A percentile compares a stretch with the other conserved stretches of the same genome.
phyloP scores from a whole-genome alignment of 2,888 invertebrate genomes.

The Nysson spinosus region DNA sequence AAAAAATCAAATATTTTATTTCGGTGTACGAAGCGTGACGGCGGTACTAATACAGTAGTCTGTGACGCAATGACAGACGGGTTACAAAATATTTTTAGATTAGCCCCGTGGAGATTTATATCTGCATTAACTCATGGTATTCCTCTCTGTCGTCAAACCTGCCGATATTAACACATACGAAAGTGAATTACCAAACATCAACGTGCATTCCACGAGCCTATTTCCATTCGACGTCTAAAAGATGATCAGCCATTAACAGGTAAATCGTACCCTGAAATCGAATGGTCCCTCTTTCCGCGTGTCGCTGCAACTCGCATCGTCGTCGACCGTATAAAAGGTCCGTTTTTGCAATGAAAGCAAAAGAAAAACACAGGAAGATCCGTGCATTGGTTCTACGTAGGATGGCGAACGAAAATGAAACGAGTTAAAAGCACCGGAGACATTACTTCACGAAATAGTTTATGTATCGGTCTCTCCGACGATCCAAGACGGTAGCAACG shows the following conservation, averaged over 20 bases:
- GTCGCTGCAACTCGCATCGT: slow-evolving; percentile 23
- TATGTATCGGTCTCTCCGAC: slow-evolving; percentile 17
- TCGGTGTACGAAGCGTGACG: background rate
- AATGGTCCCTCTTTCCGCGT: slow-evolving; percentile 19
- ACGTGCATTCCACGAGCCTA: slow-evolving; percentile 57
- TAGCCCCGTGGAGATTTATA: slow-evolving; percentile 44
- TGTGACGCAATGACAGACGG: slow-evolving; percentile 30
- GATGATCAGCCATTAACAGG: slow-evolving; percentile 51
- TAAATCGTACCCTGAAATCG: slow-evolving; percentile 51
- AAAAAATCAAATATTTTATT: slow-evolving; percentile 34
- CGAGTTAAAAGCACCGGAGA: slow-evolving; percentile 12
- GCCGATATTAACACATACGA: slow-evolving; percentile 62
- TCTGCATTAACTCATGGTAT: slow-evolving; percentile 47
- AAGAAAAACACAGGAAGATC: slow-evolving; percentile 13
- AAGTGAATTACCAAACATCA: slow-evolving; percentile 60
- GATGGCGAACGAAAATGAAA: slow-evolving; percentile 24
- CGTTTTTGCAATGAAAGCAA: slow-evolving; percentile 53
- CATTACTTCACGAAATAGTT: slow-evolving; percentile 49
- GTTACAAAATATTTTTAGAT: slow-evolving; percentile 49
- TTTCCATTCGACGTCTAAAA: slow-evolving; percentile 51
- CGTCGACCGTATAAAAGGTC: slow-evolving; percentile 27
- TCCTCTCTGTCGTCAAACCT: slow-evolving; percentile 44
- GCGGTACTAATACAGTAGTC: slow-evolving; percentile 1
- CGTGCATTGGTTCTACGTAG: slow-evolving; percentile 29
- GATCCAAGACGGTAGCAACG: slow-evolving; percentile 62